phyloP scores from a whole-genome alignment of 2,113 vertebrate species.

The Epinephelus fuscoguttatus region DNA sequence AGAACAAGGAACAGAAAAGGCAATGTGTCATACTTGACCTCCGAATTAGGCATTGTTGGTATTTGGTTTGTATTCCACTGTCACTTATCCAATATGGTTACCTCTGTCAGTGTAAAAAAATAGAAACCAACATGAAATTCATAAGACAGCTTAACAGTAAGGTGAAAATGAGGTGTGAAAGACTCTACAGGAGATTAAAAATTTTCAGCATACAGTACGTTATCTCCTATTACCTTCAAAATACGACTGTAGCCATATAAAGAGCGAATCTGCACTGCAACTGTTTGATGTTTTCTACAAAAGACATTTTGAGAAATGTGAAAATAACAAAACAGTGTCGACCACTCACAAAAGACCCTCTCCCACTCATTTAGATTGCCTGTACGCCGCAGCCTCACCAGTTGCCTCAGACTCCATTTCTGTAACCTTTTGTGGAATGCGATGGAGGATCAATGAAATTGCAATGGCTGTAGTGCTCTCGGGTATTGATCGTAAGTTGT shows the following conservation, averaged over 20 bases:
- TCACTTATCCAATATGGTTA: neutral
- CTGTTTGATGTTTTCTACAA: constrained; percentile 31
- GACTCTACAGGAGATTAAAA: neutral
- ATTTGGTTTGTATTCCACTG: neutral
- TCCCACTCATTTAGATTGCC: constrained; percentile 49
- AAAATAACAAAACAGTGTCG: constrained; percentile 19
- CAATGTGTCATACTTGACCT: constrained; percentile 31
- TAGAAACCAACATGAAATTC: neutral
- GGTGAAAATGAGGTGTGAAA: neutral
- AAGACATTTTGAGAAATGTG: constrained; percentile 20
- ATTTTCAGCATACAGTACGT: neutral
- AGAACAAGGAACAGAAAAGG: neutral
- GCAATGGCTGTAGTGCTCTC: constrained; percentile 63
- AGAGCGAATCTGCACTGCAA: constrained; percentile 13
- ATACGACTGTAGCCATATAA: neutral
- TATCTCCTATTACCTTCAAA: neutral
- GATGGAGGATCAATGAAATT: constrained; percentile 77
- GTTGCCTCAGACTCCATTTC: constrained; percentile 54
- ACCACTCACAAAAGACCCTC: constrained; percentile 20
- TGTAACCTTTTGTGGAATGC: constrained; percentile 76
- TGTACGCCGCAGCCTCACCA: constrained; percentile 16
- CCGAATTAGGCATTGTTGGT: constrained; percentile 1
- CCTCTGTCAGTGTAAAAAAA: neutral
- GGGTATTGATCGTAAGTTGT: constrained; percentile 73
- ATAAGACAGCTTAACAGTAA: neutral